phyloP scores from a whole-genome alignment of 2,113 vertebrate species.

The Takifugu flavidus region DNA sequence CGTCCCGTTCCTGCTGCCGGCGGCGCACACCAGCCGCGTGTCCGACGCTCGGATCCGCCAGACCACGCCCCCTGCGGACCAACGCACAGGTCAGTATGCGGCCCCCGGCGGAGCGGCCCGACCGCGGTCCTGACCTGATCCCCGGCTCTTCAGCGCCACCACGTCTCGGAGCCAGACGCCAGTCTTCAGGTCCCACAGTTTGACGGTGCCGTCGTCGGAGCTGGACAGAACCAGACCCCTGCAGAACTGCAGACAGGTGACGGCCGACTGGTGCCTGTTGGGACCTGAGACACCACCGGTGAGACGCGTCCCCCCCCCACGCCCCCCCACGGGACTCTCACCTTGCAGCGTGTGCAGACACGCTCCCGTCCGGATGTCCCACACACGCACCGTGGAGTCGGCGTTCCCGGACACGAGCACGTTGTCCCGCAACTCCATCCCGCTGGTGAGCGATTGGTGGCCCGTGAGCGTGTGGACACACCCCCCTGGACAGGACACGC shows the following conservation, averaged over 20 bases:
- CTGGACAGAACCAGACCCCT: slow-evolving; percentile 98
- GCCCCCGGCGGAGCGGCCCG: not conserved
- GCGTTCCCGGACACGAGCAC: slow-evolving; percentile 96
- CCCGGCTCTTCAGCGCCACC: slow-evolving; percentile 94
- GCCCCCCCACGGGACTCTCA: slow-evolving; percentile 40
- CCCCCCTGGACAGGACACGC: slow-evolving; percentile 70
- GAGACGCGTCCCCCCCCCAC: not conserved
- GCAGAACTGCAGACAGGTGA: slow-evolving; percentile 99
- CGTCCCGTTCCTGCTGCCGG: slow-evolving; percentile 94
- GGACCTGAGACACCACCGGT: slow-evolving; percentile 76
- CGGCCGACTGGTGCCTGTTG: slow-evolving; percentile 97
- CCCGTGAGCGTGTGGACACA: slow-evolving; percentile 96
- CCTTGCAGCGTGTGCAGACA: slow-evolving; percentile 99
- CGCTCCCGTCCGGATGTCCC: slow-evolving; percentile 97
- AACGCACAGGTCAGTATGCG: not conserved
- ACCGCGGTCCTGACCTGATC: slow-evolving; percentile 55
- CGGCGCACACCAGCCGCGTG: slow-evolving; percentile 94
- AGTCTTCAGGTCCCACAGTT: slow-evolving; percentile 96
- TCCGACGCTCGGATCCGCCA: slow-evolving; percentile 97
- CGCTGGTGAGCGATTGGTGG: slow-evolving; percentile 95
- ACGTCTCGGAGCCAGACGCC: slow-evolving; percentile 96
- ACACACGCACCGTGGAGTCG: slow-evolving; percentile 96
- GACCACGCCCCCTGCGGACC: slow-evolving; percentile 83
- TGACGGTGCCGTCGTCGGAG: slow-evolving; percentile 97
- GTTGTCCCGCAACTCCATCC: slow-evolving; percentile 97